Base-by-base conservation (phyloP, 2,888 invertebrate genomes). In the Parnassius smintheus region DNA sequence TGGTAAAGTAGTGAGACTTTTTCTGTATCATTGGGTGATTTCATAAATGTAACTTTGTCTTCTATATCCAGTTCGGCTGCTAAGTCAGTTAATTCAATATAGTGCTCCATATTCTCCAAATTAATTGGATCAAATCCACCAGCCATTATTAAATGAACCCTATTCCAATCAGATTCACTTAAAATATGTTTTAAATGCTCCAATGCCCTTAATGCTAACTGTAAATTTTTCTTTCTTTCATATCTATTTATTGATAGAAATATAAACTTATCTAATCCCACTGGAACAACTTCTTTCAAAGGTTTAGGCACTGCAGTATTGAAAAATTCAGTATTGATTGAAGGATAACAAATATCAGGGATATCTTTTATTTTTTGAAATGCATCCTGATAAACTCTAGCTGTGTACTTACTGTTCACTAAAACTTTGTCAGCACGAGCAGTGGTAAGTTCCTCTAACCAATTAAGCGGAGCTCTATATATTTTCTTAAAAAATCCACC, bases 371-470 rank as follows among this genome's bases (percentile, higher is more conserved):
- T 93, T 48, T 94, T 93, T 56, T 93, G 94, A 80, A 99, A 99
- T 61, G 98, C 98, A 68, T 95, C 92, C 70, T 94, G 94, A 78
- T 98, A 99, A 0, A 99, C 95, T 59, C 94, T 91, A n/a, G 95
- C 94, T n/a, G 99, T 99, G 81, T 98, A 99, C 78, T 96, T 94
- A 77, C 99, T 99, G 82, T 99, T 99, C 0, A 99, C 99, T 65
- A 99, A 92, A 61, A 99, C 94, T 74, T 95, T 94, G 82, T 99
- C 96, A 2, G 99, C 98, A 85, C 93, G 91, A 8, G 95, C 95
- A 2, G 98, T 96, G 0, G 99, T 97, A 61, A 94, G 88, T 81
- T 98, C 97, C 84, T 99, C 99, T 0, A 99, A 72, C 93, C 95
- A 97, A 84, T 99, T 97, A 22, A 99, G 88, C 0, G 98, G 97